phyloP scores from a whole-genome alignment of 1,140 invertebrate species.

The Bicyclus anynana region DNA sequence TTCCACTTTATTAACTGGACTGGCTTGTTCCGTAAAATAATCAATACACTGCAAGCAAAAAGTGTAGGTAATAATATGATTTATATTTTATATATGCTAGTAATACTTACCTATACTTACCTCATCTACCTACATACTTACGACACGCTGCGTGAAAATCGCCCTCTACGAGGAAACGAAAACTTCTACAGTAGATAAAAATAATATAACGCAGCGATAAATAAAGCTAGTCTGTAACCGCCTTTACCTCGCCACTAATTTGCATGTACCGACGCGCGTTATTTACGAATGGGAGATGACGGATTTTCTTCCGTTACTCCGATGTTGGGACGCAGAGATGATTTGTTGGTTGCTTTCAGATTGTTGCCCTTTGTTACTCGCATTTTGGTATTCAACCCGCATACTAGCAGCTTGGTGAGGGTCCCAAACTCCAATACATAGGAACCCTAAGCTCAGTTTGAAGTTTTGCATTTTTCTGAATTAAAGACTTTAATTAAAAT shows the following conservation, averaged over 20 bases:
- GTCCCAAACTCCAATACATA: no score
- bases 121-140: no score
- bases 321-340: neutral
- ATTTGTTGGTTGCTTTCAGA: slow-evolving; percentile 1
- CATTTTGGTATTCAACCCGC: neutral
- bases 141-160: no score
- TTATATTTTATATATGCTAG: no score
- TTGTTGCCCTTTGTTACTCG: neutral
- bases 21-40: no score
- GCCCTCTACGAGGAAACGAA: neutral
- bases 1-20: no score
- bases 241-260: slow-evolving; percentile 40
- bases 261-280: slow-evolving; percentile 65
- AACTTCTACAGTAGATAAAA: neutral
- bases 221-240: neutral
- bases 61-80: no score
- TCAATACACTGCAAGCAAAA: no score
- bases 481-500: neutral
- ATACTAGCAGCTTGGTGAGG: no score
- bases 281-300: slow-evolving; percentile 69
- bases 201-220: neutral
- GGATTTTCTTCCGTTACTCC: slow-evolving; percentile 62
- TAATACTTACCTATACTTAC: no score
- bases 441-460: no score
- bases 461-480: no score